Evolutionary conservation across 2,797 vertebrate genomes (phyloP).

Genomic region (Apogon hyalosoma): DNA sequence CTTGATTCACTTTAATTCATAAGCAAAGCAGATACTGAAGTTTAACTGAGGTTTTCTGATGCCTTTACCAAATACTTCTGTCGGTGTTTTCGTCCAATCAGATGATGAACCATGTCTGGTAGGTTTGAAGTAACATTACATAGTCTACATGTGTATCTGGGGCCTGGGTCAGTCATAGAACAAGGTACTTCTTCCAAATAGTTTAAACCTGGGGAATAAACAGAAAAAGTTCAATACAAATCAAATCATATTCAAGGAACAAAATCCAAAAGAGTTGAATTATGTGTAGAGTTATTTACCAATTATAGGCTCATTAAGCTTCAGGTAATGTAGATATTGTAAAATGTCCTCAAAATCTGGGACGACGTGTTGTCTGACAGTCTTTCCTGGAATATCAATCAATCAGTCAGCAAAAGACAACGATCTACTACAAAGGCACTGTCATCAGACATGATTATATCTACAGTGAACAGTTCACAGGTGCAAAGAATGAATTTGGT

Average conservation of each 20-base stretch:
- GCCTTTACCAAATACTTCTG: conserved; percentile 85
- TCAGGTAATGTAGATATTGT: conserved; percentile 83
- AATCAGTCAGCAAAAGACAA: conserved; percentile 35
- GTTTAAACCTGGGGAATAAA: conserved; percentile 73
- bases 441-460: no score
- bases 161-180: conserved; percentile 48
- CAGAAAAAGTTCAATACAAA: background rate
- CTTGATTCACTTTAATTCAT: background rate
- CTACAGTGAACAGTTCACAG: no score
- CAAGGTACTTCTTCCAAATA: conserved; percentile 70
- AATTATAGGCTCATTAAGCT: conserved; percentile 85
- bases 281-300: conserved; percentile 68
- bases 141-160: conserved; percentile 76
- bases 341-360: conserved; percentile 79
- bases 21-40: background rate
- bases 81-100: conserved; percentile 86
- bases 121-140: conserved; percentile 72
- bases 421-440: background rate
- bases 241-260: background rate
- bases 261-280: background rate
- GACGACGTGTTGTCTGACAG: conserved; percentile 40
- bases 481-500: no score
- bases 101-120: conserved; percentile 76
- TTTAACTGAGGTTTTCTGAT: background rate
- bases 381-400: conserved; percentile 67